Percentiles rank a stretch among this genome's conserved stretches.
These are phyloP conservation scores for Pristiophorus japonicus DNA, from an alignment of 2,113 vertebrate genomes.

Conservation along the genomic window DNA sequence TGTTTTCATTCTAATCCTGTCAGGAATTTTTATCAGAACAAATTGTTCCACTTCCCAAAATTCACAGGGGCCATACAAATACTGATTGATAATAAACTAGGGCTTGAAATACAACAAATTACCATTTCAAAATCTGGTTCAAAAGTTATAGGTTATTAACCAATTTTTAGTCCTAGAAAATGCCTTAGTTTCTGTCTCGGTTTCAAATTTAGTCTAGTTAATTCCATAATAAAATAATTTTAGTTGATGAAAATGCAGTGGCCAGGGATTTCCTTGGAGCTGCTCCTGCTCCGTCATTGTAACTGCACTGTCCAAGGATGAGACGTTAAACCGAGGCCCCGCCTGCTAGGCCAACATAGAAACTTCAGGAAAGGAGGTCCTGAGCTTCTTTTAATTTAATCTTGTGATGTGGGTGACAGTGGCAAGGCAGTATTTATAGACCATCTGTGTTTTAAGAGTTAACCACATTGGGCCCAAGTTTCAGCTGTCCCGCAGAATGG, in stretches of 20 bases:
- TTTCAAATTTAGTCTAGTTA: no score
- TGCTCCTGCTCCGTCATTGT: no score
- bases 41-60: no score
- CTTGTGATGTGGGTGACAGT: neutral
- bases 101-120: neutral
- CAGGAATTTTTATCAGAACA: neutral
- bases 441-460: neutral
- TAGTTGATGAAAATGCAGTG: no score
- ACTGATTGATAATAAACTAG: neutral
- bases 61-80: neutral
- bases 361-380: neutral
- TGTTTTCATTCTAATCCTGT: neutral
- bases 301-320: no score
- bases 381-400: neutral
- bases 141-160: neutral
- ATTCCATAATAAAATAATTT: no score
- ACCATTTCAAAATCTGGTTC: neutral
- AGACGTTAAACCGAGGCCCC: no score
- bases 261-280: no score
- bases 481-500: no score
- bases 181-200: neutral
- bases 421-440: neutral
- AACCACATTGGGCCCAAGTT: no score
- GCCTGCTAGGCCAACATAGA: neutral
- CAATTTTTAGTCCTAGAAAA: neutral